phyloP scores from a whole-genome alignment of 2,888 invertebrate species.

The Drosophila multiciliata region DNA sequence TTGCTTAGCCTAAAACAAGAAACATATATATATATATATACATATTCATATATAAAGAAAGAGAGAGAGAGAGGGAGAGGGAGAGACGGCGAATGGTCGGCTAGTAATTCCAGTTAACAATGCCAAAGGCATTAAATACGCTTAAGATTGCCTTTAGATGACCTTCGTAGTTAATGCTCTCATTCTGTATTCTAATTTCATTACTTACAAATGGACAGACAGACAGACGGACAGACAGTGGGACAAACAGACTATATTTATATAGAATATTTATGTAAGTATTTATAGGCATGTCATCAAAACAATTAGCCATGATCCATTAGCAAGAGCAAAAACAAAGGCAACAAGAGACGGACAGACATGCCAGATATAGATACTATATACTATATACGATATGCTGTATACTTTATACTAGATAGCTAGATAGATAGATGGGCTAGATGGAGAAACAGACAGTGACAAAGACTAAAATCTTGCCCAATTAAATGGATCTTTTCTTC shows the following conservation, averaged over 20 bases:
- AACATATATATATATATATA: neutral
- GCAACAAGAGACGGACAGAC: constrained; percentile 2
- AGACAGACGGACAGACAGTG: neutral
- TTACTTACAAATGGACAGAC: constrained; percentile 7
- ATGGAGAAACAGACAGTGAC: constrained; percentile 23
- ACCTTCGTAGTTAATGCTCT: constrained; percentile 54
- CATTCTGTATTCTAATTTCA: constrained; percentile 47
- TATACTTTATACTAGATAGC: neutral
- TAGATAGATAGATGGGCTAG: constrained; percentile 9
- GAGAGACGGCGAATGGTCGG: neutral
- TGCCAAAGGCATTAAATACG: constrained; percentile 67
- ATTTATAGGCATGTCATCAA: constrained; percentile 69
- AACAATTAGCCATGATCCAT: constrained; percentile 74
- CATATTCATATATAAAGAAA: neutral
- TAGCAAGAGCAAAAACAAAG: constrained; percentile 30
- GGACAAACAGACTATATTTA: neutral
- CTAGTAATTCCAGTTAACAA: constrained; percentile 66
- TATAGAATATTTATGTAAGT: constrained; percentile 19
- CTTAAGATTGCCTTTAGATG: constrained; percentile 54
- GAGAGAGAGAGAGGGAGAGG: neutral
- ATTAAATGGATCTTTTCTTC: constrained; percentile 57
- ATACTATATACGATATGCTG: neutral
- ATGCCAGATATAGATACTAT: constrained; percentile 10
- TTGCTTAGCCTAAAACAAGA: constrained; percentile 24
- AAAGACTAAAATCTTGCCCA: constrained; percentile 66